Percentiles rank a stretch among this genome's conserved stretches.
Conservation (phyloP, 2,888 invertebrate species). For the Digitonthophagus gazella region DNA sequence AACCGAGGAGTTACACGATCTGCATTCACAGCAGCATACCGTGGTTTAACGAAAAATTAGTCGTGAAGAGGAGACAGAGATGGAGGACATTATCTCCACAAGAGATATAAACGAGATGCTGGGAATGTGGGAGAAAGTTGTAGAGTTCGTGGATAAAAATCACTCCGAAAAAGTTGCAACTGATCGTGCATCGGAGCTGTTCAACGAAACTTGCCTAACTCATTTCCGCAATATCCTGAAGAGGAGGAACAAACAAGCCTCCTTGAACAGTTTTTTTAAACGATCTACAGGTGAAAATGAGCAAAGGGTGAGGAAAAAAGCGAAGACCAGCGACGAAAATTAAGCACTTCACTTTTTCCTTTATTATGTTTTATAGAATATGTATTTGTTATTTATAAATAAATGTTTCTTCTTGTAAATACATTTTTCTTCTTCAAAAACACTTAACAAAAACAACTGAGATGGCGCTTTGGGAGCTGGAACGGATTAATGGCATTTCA, state of each 20-base stretch:
- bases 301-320: slow-evolving; percentile 25
- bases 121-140: slow-evolving; percentile 26
- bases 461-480: no score
- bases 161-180: slow-evolving; percentile 27
- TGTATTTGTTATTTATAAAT: no score
- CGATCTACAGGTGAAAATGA: slow-evolving; percentile 24
- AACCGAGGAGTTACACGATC: slow-evolving; percentile 29
- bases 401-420: no score
- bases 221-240: slow-evolving; percentile 27
- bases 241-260: slow-evolving; percentile 27
- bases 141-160: slow-evolving; percentile 26
- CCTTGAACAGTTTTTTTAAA: slow-evolving; percentile 27
- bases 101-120: slow-evolving; percentile 22
- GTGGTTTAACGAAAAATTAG: slow-evolving; percentile 5
- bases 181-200: slow-evolving; percentile 26
- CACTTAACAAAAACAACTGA: no score
- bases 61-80: slow-evolving; percentile 9
- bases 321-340: slow-evolving; percentile 22
- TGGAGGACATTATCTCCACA: slow-evolving; percentile 13
- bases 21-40: slow-evolving; percentile 16
- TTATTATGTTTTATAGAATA: no score
- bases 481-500: no score
- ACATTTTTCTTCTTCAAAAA: no score
- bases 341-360: no score
- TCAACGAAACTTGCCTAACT: slow-evolving; percentile 35